Percentiles rank a stretch among this genome's conserved stretches.
phyloP scores from a whole-genome alignment of 2,888 invertebrate genomes.

The Eristalis tenax region DNA sequence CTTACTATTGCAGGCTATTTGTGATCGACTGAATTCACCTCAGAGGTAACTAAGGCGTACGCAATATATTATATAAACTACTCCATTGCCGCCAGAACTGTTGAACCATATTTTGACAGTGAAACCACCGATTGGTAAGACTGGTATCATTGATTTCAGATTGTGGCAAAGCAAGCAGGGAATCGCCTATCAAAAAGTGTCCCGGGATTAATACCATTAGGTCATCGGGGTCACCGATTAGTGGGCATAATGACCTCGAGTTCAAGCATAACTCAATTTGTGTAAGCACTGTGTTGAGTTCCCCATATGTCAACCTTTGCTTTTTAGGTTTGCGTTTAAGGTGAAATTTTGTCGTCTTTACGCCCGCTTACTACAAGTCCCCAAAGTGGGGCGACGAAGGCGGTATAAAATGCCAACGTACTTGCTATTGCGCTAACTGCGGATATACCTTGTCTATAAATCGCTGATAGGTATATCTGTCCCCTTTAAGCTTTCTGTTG shows the following conservation, averaged over 20 bases:
- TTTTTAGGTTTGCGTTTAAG: too few relatives aligned
- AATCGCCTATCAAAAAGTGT: slow-evolving; percentile 9
- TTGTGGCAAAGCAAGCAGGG: neutral
- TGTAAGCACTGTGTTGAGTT: too few relatives aligned
- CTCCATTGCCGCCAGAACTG: slow-evolving; percentile 29
- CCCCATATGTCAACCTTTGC: too few relatives aligned
- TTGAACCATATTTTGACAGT: slow-evolving; percentile 2
- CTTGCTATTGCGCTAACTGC: neutral
- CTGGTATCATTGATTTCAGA: too few relatives aligned
- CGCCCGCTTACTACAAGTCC: slow-evolving; percentile 22
- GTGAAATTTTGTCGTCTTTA: neutral
- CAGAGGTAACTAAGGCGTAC: too few relatives aligned
- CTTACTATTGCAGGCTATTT: too few relatives aligned
- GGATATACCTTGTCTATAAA: too few relatives aligned
- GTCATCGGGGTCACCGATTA: slow-evolving; percentile 38
- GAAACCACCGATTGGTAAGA: neutral
- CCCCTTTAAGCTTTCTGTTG: too few relatives aligned
- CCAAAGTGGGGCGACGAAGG: slow-evolving; percentile 49
- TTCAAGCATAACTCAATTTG: slow-evolving; percentile 73
- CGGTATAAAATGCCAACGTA: slow-evolving; percentile 74
- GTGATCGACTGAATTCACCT: too few relatives aligned
- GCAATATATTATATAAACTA: too few relatives aligned
- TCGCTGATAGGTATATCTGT: too few relatives aligned
- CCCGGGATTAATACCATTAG: slow-evolving; percentile 73
- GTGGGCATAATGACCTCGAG: slow-evolving; percentile 51